phyloP scores from a whole-genome alignment of 2,888 invertebrate species.

The Microctonus aethiopoides region DNA sequence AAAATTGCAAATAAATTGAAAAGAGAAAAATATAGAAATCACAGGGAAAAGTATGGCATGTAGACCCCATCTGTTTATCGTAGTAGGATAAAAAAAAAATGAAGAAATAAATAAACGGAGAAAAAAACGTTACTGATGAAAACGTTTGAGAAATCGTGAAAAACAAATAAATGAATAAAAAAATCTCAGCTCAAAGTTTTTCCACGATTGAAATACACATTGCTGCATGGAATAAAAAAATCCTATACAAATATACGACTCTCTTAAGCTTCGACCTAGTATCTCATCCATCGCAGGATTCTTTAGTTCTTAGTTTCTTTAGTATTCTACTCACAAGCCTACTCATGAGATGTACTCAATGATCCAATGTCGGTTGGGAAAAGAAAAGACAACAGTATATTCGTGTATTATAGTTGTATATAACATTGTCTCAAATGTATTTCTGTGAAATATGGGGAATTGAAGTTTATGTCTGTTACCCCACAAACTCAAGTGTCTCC shows the following conservation, averaged over 20 bases:
- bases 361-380: background rate
- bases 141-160: constrained; percentile 15
- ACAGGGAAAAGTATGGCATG: background rate
- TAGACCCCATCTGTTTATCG: background rate
- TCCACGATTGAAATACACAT: constrained; percentile 8
- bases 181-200: constrained; percentile 4
- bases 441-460: constrained; percentile 20
- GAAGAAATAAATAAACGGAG: background rate
- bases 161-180: background rate
- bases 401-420: background rate
- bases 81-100: background rate
- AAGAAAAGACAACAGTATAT: background rate
- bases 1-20: background rate
- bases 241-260: constrained; percentile 18
- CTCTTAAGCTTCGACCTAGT: constrained; percentile 4
- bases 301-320: constrained; percentile 1
- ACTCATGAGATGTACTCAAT: constrained; percentile 28
- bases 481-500: constrained; percentile 24
- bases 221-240: background rate
- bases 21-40: background rate
- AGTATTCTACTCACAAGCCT: constrained; percentile 28
- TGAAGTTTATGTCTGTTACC: constrained; percentile 23
- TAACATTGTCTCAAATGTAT: constrained; percentile 6
- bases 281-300: background rate
- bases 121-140: background rate